These are phyloP conservation scores for Eupithecia subumbrata DNA, from an alignment of 2,888 invertebrate genomes.

Conservation along the genomic window DNA sequence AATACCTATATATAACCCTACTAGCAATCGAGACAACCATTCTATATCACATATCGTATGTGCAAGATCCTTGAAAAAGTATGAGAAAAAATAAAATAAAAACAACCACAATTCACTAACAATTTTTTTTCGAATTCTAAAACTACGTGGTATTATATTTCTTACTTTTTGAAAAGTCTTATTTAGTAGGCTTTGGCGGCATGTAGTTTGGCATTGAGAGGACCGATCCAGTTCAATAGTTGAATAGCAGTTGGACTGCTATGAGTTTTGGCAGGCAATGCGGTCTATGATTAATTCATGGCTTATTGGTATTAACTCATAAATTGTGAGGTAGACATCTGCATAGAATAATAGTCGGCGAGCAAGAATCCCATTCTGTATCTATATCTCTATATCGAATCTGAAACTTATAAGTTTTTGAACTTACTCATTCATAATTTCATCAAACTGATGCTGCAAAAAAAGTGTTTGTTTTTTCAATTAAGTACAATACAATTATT, in stretches of 20 bases:
- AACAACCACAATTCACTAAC: not conserved
- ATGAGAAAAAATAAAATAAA: not conserved
- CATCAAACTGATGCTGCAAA: not conserved
- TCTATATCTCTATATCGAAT: no score
- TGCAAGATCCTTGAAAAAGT: not conserved
- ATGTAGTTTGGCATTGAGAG: not conserved
- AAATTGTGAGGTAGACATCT: not conserved
- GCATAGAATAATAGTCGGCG: not conserved
- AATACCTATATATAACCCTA: no score
- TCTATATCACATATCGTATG: no score
- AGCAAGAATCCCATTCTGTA: not conserved
- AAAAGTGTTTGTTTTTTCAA: no score
- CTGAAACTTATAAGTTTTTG: not conserved
- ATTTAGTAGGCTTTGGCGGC: not conserved
- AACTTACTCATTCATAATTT: not conserved
- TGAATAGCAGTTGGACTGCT: constrained; percentile 17
- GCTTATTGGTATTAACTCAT: not conserved
- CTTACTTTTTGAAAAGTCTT: not conserved
- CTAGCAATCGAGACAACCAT: no score
- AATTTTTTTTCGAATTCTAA: no score
- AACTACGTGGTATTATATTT: not conserved
- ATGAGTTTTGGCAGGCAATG: constrained; percentile 15
- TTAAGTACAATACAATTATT: no score
- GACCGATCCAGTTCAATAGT: constrained; percentile 6
- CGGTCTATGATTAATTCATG: constrained; percentile 7